Evolutionary conservation across 2,113 vertebrate species (phyloP).

Genomic region (Dicrurus megarhynchus): DNA sequence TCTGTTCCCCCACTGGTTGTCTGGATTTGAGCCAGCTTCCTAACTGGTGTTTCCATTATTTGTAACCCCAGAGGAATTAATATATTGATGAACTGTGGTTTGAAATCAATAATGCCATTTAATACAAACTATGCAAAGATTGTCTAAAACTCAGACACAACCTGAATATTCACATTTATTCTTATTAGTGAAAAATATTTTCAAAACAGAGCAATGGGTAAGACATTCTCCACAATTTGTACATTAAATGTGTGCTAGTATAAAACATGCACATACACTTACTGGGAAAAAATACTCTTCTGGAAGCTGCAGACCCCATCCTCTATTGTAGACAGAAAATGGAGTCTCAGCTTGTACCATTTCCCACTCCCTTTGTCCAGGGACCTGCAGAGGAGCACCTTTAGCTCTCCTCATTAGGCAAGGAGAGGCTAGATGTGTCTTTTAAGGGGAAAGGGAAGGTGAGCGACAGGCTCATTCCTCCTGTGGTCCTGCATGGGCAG

Average conservation of each 20-base stretch:
- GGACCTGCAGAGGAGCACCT: background rate
- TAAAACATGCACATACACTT: background rate
- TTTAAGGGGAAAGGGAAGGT: background rate
- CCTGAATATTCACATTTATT: background rate
- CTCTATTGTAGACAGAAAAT: background rate
- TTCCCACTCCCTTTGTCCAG: background rate
- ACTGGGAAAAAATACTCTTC: background rate
- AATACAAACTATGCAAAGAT: background rate
- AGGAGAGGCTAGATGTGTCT: background rate
- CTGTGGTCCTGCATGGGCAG: background rate
- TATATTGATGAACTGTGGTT: background rate
- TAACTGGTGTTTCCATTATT: background rate
- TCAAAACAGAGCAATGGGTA: background rate
- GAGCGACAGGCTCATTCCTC: background rate
- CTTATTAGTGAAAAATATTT: background rate
- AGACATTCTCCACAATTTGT: background rate
- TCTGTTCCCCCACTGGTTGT: background rate
- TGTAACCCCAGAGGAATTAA: background rate
- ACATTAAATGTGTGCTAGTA: fast-evolving
- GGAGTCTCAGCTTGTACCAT: background rate
- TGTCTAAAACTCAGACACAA: background rate
- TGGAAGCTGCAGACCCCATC: background rate
- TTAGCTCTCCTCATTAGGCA: background rate
- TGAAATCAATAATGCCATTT: background rate
- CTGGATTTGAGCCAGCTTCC: background rate